Base-by-base conservation (phyloP, 2,797 vertebrate genomes). In the Dipus sagitta region DNA sequence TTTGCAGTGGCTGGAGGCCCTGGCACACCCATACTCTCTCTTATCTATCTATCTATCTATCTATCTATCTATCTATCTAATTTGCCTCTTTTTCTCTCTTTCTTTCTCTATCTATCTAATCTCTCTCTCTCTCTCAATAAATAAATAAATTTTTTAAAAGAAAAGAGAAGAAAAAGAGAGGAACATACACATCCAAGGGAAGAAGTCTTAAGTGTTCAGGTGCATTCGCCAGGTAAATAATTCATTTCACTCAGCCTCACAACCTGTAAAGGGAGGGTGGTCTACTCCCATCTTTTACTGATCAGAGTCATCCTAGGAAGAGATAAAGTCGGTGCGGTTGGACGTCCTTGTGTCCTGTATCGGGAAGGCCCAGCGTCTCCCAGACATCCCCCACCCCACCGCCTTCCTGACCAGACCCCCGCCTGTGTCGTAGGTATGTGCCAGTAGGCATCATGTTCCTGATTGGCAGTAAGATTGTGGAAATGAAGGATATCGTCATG, bases 381-480 rank as follows among this genome's bases (percentile, higher is more conserved):
- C 17, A 32, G 32, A 23, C 34, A 47, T 6, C n/a, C 9, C 6
- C 13, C 77, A 1, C 52, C 17, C 28, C 24, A 3, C 9, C 78
- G 10, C 12, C 72, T 81, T 30, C 3, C 91, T 77, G 62, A 92
- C 11, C 13, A 30, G 32, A 1, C 77, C 71, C 92, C 6, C 93
- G 81, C 87, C 95, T 83, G 0, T 67, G 17, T 60, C 88, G 78
- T 98, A 99, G 99, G 99, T 99, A 99, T 2, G 99, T 99, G 34
- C 99, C 99, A 5, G 98, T 99, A 70, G 99, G 99, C 96, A 99
- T 99, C 97, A 99, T 99, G 98, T 99, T 99, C 98, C 99, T 99
- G 92, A 99, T 99, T 81, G 99, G 99, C 95, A 99, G 99, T 98
- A 99, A 99, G 98, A 99, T 99, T 68, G 99, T 99, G 76, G 99